Percentiles rank a stretch among this genome's conserved stretches.
These are phyloP conservation scores for Sweltsa coloradensis DNA, from an alignment of 1,140 invertebrate species.

Conservation along the genomic window DNA sequence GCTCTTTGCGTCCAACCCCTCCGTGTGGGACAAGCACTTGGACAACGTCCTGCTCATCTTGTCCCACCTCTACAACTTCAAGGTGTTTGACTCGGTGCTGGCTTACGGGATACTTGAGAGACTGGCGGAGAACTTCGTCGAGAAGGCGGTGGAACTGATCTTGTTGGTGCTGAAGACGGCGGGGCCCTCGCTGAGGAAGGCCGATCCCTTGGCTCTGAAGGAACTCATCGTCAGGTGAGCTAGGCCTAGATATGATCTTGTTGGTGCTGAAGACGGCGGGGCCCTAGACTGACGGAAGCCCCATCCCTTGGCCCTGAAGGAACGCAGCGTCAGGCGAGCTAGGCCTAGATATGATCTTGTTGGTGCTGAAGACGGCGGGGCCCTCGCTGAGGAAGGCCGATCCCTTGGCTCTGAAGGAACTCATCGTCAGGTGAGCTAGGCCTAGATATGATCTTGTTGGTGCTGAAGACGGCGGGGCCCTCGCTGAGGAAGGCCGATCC, in stretches of 20 bases:
- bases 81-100: slow-evolving; percentile 59
- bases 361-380: slow-evolving; percentile 66
- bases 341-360: slow-evolving; percentile 73
- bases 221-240: too few species aligned
- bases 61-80: slow-evolving; percentile 80
- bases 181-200: slow-evolving; percentile 77
- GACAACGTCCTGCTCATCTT: slow-evolving; percentile 75
- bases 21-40: slow-evolving; percentile 67
- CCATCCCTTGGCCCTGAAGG: too few species aligned
- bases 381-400: slow-evolving; percentile 81
- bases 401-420: slow-evolving; percentile 64
- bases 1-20: too few species aligned
- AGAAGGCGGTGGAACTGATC: slow-evolving; percentile 81
- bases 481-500: slow-evolving; percentile 81
- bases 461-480: slow-evolving; percentile 72
- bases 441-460: slow-evolving; percentile 71
- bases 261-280: slow-evolving; percentile 25
- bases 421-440: slow-evolving; percentile 77
- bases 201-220: slow-evolving; percentile 73
- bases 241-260: too few species aligned
- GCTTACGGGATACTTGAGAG: slow-evolving; percentile 65
- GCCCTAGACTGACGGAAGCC: too few species aligned
- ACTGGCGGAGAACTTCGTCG: slow-evolving; percentile 46
- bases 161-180: slow-evolving; percentile 63
- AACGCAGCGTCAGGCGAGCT: too few species aligned